Evolutionary conservation across 2,888 invertebrate species (phyloP).

Genomic region (Lomographa bimaculata): DNA sequence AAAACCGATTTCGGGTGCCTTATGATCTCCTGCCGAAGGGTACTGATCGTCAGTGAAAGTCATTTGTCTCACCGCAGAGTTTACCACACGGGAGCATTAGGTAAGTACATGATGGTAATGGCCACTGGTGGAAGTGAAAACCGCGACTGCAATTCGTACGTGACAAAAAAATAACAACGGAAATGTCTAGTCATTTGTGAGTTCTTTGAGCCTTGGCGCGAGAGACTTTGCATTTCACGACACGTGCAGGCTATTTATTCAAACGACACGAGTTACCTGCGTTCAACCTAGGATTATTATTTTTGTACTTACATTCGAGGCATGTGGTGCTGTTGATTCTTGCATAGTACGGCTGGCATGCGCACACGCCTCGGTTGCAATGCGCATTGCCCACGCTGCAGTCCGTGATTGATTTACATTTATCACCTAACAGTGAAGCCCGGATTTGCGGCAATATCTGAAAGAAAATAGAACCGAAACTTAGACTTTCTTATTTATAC

Average conservation of each 20-base stretch:
- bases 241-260: constrained; percentile 3
- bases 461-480: constrained; percentile 35
- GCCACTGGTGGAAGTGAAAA: constrained; percentile 42
- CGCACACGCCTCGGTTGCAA: constrained; percentile 88
- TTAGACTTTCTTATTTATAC: too few relatives aligned
- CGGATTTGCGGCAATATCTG: constrained; percentile 56
- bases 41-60: constrained; percentile 61
- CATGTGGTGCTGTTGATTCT: constrained; percentile 90
- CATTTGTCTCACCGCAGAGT: constrained; percentile 55
- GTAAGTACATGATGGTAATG: constrained; percentile 39
- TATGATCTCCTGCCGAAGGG: constrained; percentile 42
- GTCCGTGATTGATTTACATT: constrained; percentile 85
- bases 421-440: constrained; percentile 80
- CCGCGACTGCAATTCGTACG: constrained; percentile 34
- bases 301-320: constrained; percentile 89
- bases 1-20: constrained; percentile 40
- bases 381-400: constrained; percentile 86
- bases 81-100: constrained; percentile 50
- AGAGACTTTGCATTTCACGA: constrained; percentile 5
- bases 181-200: constrained; percentile 17
- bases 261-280: background rate
- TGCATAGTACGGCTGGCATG: constrained; percentile 92
- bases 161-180: constrained; percentile 24
- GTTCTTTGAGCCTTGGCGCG: constrained; percentile 10
- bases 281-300: background rate